Percentiles rank a stretch among this genome's conserved stretches.
phyloP scores from a whole-genome alignment of 2,113 vertebrate species.

The Tragelaphus buxtoni region DNA sequence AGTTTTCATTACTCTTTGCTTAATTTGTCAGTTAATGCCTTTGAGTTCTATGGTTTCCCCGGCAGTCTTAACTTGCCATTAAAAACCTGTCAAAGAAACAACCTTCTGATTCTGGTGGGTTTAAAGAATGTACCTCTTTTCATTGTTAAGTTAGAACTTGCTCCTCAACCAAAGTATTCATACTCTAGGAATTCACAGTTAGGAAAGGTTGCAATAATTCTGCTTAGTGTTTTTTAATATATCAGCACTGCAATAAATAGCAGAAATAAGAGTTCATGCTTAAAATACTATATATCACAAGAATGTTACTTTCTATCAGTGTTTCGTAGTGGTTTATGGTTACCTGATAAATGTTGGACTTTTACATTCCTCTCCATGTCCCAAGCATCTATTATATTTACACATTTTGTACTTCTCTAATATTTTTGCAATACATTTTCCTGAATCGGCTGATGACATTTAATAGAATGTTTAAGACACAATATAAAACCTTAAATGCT shows the following conservation, averaged over 20 bases:
- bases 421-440: conserved; percentile 85
- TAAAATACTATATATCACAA: conserved; percentile 76
- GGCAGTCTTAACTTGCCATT: conserved; percentile 71
- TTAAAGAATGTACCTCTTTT: conserved; percentile 71
- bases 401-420: conserved; percentile 81
- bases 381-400: conserved; percentile 79
- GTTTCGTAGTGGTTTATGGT: conserved; percentile 81
- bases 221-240: conserved; percentile 75
- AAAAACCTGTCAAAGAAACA: conserved; percentile 72
- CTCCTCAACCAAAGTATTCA: conserved; percentile 56
- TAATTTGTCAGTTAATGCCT: conserved; percentile 85
- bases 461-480: conserved; percentile 87
- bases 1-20: conserved; percentile 83
- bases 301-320: conserved; percentile 73
- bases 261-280: conserved; percentile 73
- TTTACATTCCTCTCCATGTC: conserved; percentile 75
- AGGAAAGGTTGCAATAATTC: conserved; percentile 71
- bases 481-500: conserved; percentile 82
- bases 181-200: conserved; percentile 30
- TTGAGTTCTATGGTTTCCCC: conserved; percentile 70
- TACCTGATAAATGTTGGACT: conserved; percentile 81
- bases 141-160: conserved; percentile 64
- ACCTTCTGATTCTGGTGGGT: conserved; percentile 57
- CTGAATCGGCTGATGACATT: conserved; percentile 86
- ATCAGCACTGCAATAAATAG: conserved; percentile 78